Evolutionary conservation across 2,888 invertebrate genomes (phyloP), one percentile per base, ranked within the genome.

Genomic region (Minunthozetes semirufus): DNA sequence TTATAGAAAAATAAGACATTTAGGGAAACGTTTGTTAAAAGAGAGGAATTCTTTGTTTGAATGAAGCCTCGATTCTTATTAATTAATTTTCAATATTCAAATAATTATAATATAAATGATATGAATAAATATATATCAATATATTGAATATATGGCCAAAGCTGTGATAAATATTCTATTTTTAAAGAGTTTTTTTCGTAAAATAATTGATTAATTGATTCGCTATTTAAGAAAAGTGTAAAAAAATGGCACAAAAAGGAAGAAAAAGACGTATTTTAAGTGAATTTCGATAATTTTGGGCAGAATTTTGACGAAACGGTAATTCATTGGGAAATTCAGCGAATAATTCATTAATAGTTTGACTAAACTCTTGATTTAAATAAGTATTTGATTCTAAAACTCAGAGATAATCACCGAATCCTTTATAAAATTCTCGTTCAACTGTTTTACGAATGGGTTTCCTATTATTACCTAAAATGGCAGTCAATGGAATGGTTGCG

Each of bases 401-500:
- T 61, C 17, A 66, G 29, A 66, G 33, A 66, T 66, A 66, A 66
- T 66, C 33, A 66, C 66, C 66, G n/a, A 66, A 66, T 66, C 33
- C 66, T 66, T 66, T 17, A 66, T 66, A 66, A 15, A 66, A 66
- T 38, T 66, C 38, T 15, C 33, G 66, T 66, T 66, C 11, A n/a
- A 66, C 33, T 66, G 38, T 9, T 38, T 66, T 66, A 25, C 66
- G 66, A 19, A n/a, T 66, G 9, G 66, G n/a, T 66, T 66, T 66
- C 19, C 29, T 33, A 66, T 66, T 66, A 17, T 59, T 59, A 19
- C 66, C 38, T 38, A 66, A 66, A 66, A 76, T 76, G 27, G 85
- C 84, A 79, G 85, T 86, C 77, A 87, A 80, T 22, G 87, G 86
- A 76, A 86, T 81, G 1, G 86, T 86, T 2, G 83, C 81, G 78